Percentiles rank a stretch among this genome's conserved stretches.
Conservation (phyloP, 2,797 vertebrate species). For the Argyrosomus regius region DNA sequence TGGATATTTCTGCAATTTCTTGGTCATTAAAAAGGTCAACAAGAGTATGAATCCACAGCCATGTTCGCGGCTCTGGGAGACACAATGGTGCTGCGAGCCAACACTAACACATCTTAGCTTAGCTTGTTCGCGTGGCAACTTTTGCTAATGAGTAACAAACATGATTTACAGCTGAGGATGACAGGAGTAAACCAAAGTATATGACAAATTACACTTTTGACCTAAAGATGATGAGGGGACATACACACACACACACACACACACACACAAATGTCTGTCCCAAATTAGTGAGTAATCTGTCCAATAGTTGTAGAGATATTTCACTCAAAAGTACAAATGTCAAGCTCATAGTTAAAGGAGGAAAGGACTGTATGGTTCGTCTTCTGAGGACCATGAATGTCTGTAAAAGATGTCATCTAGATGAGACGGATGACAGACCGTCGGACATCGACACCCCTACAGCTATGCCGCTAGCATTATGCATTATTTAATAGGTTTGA, state of each 20-base stretch:
- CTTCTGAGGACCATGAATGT: neutral
- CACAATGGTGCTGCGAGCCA: neutral
- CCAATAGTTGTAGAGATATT: neutral
- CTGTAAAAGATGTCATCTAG: neutral
- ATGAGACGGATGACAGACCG: neutral
- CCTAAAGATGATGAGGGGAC: neutral
- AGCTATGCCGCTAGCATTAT: neutral
- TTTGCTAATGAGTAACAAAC: neutral
- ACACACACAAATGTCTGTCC: too few relatives aligned
- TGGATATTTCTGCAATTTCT: neutral
- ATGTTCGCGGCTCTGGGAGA: neutral
- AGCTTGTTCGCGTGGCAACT: neutral
- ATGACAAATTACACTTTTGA: neutral
- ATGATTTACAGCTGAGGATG: neutral
- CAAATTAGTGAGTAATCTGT: neutral
- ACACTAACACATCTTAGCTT: neutral
- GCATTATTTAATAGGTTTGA: slow-evolving; percentile 9
- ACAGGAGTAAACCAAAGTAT: neutral
- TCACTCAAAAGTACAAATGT: neutral
- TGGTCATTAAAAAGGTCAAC: neutral
- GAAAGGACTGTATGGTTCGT: neutral
- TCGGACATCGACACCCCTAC: neutral
- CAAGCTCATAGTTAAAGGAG: neutral
- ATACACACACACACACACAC: too few relatives aligned
- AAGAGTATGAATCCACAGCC: neutral